These are phyloP conservation scores for Drosophila macrothrix DNA, from an alignment of 2,888 invertebrate genomes.

Conservation along the genomic window DNA sequence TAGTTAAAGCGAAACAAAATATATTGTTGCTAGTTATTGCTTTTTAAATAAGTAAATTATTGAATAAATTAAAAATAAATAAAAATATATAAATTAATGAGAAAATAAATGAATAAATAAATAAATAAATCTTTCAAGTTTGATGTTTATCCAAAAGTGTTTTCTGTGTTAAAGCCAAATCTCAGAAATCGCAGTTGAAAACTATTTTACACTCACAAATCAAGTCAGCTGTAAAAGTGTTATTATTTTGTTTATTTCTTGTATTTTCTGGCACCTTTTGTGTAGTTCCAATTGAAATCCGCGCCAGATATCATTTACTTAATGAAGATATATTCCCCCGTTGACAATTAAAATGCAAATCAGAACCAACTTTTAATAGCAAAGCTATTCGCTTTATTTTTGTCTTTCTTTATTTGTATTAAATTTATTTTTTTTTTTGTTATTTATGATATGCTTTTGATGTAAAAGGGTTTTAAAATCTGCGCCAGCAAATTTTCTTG, in stretches of 20 bases:
- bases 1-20: not conserved
- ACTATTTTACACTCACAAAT: not conserved
- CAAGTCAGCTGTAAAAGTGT: not conserved
- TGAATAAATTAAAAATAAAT: not conserved
- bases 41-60: not conserved
- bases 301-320: conserved; percentile 33
- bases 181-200: not conserved
- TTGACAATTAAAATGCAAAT: conserved; percentile 52
- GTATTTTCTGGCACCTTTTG: conserved; percentile 29
- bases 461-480: conserved; percentile 49
- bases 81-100: not conserved
- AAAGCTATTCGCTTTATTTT: conserved; percentile 29
- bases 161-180: not conserved
- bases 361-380: conserved; percentile 48
- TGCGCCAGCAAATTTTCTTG: conserved; percentile 26
- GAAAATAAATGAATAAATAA: not conserved
- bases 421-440: not conserved
- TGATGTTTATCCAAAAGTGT: not conserved
- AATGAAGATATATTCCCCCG: conserved; percentile 44
- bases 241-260: conserved; percentile 5
- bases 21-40: not conserved
- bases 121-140: not conserved
- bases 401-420: not conserved
- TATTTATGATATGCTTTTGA: conserved; percentile 29
- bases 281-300: conserved; percentile 47